Evolutionary conservation across 2,113 vertebrate genomes (phyloP), one percentile per base, ranked within the genome.

Genomic region (Apodemus speciosus): DNA sequence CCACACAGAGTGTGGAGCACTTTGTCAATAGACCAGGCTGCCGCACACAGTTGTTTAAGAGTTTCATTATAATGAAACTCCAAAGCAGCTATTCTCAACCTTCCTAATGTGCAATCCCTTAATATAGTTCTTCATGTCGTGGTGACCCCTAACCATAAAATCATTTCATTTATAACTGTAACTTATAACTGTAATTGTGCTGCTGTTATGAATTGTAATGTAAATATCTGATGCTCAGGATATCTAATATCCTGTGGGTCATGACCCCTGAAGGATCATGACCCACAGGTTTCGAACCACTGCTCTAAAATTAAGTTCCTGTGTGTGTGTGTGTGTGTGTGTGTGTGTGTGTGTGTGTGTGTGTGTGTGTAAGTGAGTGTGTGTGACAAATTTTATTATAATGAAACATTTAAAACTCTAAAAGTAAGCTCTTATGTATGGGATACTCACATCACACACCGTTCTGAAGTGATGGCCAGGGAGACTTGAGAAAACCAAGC

Each of bases 401-500:
- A 75, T 38, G 23, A 77, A 71, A 72, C 14, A 38, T 75, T 87
- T 56, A 64, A 89, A 89, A 68, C 25, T 49, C 71, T 71, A 23
- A 49, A 49, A 38, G 46, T 81, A 80, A 77, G 66, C 58, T 86
- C 71, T 25, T 21, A 4, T 6, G 14, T 30, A 62, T 9, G n/a
- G 60, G 76, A 32, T 53, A 16, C 51, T 88, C 46, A 2, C 27
- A 14, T 5, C 43, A 13, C 83, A 77, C 62, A 56, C 77, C 49
- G 64, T 81, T 51, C 60, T 69, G 85, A 94, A 91, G 72, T 25
- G 53, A 89, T 4, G 66, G 83, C 68, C 68, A 87, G 93, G 95
- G 51, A 94, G 93, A 96, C 93, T 93, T 66, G 87, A 97, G 75
- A 85, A 93, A 96, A 94, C 94, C 91, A 91, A 95, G 96, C 94